phyloP scores from a whole-genome alignment of 2,797 vertebrate species.

The Lepus oiostolus region DNA sequence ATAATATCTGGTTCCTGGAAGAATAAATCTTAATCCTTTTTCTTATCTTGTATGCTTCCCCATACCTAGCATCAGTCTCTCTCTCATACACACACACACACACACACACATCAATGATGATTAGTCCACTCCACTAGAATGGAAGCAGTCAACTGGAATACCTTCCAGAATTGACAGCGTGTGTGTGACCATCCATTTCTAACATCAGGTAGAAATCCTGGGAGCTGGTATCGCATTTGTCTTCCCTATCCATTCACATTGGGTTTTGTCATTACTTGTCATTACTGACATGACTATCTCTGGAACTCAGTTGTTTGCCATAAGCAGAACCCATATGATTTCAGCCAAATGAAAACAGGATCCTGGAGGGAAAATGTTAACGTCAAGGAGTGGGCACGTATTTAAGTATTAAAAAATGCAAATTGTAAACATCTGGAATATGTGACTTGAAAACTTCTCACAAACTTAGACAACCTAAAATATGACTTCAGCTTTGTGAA shows the following conservation, averaged over 20 bases:
- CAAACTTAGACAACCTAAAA: background rate
- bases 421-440: background rate
- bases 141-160: slow-evolving; percentile 1
- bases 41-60: background rate
- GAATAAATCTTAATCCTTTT: background rate
- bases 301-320: background rate
- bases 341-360: background rate
- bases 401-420: slow-evolving; percentile 11
- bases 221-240: background rate
- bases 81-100: background rate
- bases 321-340: slow-evolving; percentile 33
- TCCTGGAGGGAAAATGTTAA: background rate
- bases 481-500: background rate
- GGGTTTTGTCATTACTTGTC: slow-evolving; percentile 20
- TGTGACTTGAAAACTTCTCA: background rate
- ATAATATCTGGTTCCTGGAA: background rate
- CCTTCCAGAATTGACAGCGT: background rate
- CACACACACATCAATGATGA: background rate
- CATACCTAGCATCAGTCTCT: background rate
- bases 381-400: background rate
- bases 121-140: background rate
- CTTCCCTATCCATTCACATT: background rate
- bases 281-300: background rate
- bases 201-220: background rate
- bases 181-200: slow-evolving; percentile 12